Conservation (phyloP, 1,140 invertebrate species). For the Riptortus pedestris region DNA sequence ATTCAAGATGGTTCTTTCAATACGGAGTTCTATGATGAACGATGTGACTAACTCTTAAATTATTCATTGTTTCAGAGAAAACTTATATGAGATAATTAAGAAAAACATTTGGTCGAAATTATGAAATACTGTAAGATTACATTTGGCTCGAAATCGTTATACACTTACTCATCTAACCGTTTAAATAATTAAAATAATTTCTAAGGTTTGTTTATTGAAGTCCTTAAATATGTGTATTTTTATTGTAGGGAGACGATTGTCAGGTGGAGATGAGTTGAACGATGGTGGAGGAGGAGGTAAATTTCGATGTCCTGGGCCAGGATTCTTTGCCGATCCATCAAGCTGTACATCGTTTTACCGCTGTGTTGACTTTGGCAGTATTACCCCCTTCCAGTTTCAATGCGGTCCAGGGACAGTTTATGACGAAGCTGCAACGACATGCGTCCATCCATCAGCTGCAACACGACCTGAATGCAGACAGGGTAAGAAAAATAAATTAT, state of each 20-base stretch:
- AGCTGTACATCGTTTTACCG: conserved; percentile 48
- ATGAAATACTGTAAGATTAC: too few relatives aligned
- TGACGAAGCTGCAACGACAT: conserved; percentile 51
- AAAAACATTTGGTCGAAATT: too few relatives aligned
- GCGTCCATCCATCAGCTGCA: conserved; percentile 54
- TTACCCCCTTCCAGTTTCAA: conserved; percentile 48
- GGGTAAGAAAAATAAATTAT: background rate
- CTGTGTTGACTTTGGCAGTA: conserved; percentile 42
- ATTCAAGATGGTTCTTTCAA: too few relatives aligned
- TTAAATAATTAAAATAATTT: too few relatives aligned
- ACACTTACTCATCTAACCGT: too few relatives aligned
- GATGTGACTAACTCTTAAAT: too few relatives aligned
- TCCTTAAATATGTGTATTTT: too few relatives aligned
- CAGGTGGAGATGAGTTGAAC: background rate
- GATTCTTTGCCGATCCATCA: conserved; percentile 45
- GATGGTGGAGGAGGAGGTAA: background rate
- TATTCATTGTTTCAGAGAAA: too few relatives aligned
- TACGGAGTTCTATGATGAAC: too few relatives aligned
- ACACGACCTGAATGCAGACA: conserved; percentile 43
- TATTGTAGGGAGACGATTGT: conserved; percentile 1
- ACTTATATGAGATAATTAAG: too few relatives aligned
- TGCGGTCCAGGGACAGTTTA: conserved; percentile 60
- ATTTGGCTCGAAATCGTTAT: too few relatives aligned
- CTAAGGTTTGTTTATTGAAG: too few relatives aligned
- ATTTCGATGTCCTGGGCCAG: conserved; percentile 44